Evolutionary conservation across 2,797 vertebrate genomes (phyloP), one percentile per base, ranked within the genome.

Genomic region (Gallirallus australis): DNA sequence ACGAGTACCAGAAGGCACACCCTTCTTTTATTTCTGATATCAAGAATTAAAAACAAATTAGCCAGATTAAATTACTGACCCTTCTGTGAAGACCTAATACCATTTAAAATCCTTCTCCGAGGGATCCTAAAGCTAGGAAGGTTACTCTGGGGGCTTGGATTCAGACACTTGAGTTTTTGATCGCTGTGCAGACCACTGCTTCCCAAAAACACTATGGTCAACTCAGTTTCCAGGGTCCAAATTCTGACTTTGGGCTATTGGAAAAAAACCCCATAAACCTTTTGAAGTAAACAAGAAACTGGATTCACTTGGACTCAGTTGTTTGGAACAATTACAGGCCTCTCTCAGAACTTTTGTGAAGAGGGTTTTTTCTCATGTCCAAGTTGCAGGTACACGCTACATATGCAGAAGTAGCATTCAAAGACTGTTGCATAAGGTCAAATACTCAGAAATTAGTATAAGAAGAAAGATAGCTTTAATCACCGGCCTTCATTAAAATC

Each of bases 301-400:
- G 4, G 12, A 30, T 5, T n/a, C 39, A 42, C 39, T 57, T 40
- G 8, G 30, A 73, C 28, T 33, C 24, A 19, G 15, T 15, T 65
- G 15, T 15, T 65, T 47, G 48, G 39, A 56, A 48, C 15, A 15
- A 24, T 56, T 24, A 20, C 39, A 40, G 42, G 4, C 12, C 35
- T 33, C 60, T 65, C 10, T 30, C 60, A 11, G 24, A 57, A 48
- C 25, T 57, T 33, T 15, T 19, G 33, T 65, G 40, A 73, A 48
- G 50, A 56, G 15, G 9, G 15, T 24, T 19, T 40, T 65, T 39
- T 56, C 69, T 65, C 69, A 19, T 6, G 39, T 30, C 12, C 19
- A 65, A 33, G 30, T 56, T 0, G 0, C 21, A 37, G 39, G 50
- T 19, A 33, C 33, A 3, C 12, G n/a, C 19, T 40, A 9, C 0